A percentile compares a stretch with the other conserved stretches of the same genome.
Conservation (phyloP, 2,888 invertebrate genomes). For the Nymphalis urticae region DNA sequence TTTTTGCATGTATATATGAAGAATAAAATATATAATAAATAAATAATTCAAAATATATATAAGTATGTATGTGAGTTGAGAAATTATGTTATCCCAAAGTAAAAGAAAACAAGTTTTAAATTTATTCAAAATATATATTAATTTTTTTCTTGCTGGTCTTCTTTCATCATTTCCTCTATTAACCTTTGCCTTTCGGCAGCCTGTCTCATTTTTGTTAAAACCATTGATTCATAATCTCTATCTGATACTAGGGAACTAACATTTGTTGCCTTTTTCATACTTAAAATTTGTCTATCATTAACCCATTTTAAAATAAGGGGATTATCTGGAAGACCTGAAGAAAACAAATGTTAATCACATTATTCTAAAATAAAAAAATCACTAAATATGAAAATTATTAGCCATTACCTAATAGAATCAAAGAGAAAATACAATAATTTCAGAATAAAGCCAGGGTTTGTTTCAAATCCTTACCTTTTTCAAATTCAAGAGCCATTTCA, state of each 20-base stretch:
- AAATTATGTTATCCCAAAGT: background rate
- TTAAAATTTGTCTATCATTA: constrained; percentile 72
- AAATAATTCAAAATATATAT: background rate
- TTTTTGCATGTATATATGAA: constrained; percentile 3
- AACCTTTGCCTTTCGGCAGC: constrained; percentile 91
- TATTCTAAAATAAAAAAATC: background rate
- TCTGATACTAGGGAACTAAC: constrained; percentile 78
- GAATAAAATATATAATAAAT: background rate
- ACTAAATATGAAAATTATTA: too few species aligned
- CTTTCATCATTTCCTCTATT: constrained; percentile 85
- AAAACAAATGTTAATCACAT: constrained; percentile 26
- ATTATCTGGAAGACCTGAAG: constrained; percentile 84
- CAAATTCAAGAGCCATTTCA: constrained; percentile 83
- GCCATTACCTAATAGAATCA: too few species aligned
- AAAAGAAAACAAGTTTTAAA: background rate
- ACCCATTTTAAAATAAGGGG: constrained; percentile 88
- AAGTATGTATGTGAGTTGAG: background rate
- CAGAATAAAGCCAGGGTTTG: too few species aligned
- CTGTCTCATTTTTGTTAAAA: constrained; percentile 89
- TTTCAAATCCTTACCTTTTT: constrained; percentile 72
- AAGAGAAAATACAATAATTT: too few species aligned
- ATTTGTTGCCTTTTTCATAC: constrained; percentile 55
- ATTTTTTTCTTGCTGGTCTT: constrained; percentile 62
- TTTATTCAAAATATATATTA: constrained; percentile 27
- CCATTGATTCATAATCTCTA: constrained; percentile 90